These are phyloP conservation scores for Chrysina gloriosa DNA, from an alignment of 2,888 invertebrate species.

Conservation along the genomic window DNA sequence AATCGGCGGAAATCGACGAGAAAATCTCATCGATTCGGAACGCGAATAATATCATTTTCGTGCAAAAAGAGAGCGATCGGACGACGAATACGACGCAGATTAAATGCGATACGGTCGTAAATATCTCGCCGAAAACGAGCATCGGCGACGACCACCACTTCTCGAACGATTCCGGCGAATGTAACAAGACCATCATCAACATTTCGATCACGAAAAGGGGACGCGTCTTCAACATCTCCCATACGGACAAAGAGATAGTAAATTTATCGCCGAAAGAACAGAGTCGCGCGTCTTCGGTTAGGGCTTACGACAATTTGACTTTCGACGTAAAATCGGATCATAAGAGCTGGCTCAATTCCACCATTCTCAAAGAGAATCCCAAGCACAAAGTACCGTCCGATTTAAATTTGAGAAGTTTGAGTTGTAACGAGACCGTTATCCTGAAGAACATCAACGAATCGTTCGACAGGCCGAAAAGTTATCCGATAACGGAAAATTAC, in stretches of 20 bases:
- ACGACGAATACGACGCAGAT: slow-evolving; percentile 38
- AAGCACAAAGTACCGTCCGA: slow-evolving; percentile 40
- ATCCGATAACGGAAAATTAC: slow-evolving; percentile 34
- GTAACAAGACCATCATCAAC: slow-evolving; percentile 36
- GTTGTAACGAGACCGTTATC: slow-evolving; percentile 35
- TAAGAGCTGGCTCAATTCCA: slow-evolving; percentile 15
- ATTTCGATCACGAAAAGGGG: slow-evolving; percentile 39
- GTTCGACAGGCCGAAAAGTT: slow-evolving; percentile 37
- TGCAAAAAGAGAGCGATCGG: neutral
- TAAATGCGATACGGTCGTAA: slow-evolving; percentile 40
- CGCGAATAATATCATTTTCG: slow-evolving; percentile 12
- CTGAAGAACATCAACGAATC: slow-evolving; percentile 38
- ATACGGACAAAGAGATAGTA: slow-evolving; percentile 25
- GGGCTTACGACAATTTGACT: slow-evolving; percentile 21
- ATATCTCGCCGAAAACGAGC: neutral
- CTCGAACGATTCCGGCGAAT: neutral
- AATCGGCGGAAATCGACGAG: slow-evolving; percentile 25
- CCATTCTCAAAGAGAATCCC: slow-evolving; percentile 24
- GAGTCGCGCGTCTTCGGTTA: neutral
- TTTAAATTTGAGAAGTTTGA: slow-evolving; percentile 32
- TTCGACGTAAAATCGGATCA: slow-evolving; percentile 31
- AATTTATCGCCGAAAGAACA: slow-evolving; percentile 3
- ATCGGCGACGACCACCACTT: slow-evolving; percentile 2
- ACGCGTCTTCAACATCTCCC: slow-evolving; percentile 25
- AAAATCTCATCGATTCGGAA: slow-evolving; percentile 15